Evolutionary conservation across 2,113 vertebrate genomes (phyloP).

Genomic region (Brevimyrus niger): DNA sequence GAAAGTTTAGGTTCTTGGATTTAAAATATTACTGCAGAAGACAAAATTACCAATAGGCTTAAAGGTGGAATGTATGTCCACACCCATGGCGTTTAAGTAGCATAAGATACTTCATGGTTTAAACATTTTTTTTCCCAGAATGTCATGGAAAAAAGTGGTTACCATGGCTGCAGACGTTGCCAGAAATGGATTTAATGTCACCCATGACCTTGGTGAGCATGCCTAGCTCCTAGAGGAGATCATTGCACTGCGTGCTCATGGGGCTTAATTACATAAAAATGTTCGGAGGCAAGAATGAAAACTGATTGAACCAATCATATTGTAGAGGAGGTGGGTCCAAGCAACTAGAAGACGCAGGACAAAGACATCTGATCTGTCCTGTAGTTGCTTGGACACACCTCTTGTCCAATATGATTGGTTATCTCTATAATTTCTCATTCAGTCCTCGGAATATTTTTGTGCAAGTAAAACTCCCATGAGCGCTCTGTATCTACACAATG

Average conservation of each 20-base stretch:
- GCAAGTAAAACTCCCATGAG: too few species aligned
- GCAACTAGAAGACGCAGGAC: too few species aligned
- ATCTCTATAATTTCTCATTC: too few species aligned
- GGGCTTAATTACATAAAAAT: too few species aligned
- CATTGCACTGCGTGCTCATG: neutral
- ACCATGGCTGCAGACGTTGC: slow-evolving; percentile 72
- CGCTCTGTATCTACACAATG: neutral
- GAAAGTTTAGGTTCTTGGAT: neutral
- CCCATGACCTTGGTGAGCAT: slow-evolving; percentile 82
- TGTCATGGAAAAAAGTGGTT: slow-evolving; percentile 80
- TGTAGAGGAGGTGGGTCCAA: too few species aligned
- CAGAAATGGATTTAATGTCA: slow-evolving; percentile 87
- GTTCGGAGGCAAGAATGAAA: too few species aligned
- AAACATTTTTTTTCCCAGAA: slow-evolving; percentile 49
- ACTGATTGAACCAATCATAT: too few species aligned
- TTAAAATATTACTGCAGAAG: neutral
- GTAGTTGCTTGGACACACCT: too few species aligned
- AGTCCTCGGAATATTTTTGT: too few species aligned
- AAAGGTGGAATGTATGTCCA: neutral
- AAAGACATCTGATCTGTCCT: too few species aligned
- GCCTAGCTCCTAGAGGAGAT: neutral
- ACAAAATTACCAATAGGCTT: neutral
- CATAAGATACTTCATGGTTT: neutral
- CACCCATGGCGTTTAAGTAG: neutral
- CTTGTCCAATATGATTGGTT: too few species aligned